Conservation (phyloP, 2,113 vertebrate species). For the Macrotis lagotis region DNA sequence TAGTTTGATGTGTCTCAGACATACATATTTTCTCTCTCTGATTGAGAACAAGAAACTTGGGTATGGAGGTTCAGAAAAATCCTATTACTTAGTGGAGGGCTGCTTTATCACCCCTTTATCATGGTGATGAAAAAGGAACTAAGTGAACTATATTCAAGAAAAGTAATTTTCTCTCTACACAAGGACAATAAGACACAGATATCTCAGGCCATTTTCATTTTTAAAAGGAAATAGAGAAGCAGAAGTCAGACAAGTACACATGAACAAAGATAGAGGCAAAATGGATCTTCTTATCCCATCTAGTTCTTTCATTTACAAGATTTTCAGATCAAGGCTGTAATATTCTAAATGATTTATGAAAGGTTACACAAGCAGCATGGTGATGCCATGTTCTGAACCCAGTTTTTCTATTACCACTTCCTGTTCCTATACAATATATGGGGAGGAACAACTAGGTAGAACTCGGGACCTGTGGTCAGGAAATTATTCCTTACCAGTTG, state of each 20-base stretch:
- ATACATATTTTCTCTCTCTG: background rate
- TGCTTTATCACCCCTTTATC: background rate
- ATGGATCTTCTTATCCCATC: background rate
- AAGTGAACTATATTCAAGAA: background rate
- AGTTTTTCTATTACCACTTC: background rate
- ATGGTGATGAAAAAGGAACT: background rate
- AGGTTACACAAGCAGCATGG: too few species aligned
- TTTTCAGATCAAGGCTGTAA: background rate
- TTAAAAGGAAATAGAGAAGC: background rate
- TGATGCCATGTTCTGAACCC: background rate
- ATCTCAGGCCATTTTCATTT: background rate
- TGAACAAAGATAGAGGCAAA: background rate
- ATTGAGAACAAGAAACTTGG: background rate
- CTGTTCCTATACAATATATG: background rate
- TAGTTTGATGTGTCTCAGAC: fast-evolving
- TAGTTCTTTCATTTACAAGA: background rate
- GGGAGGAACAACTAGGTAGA: background rate
- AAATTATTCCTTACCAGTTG: background rate
- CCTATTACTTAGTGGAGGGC: fast-evolving
- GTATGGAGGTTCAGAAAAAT: background rate
- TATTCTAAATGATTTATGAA: too few species aligned
- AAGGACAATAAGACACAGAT: background rate
- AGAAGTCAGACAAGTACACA: background rate
- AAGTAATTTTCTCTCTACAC: fast-evolving
- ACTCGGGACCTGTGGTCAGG: background rate